A percentile compares a stretch with the other conserved stretches of the same genome.
Evolutionary conservation across 2,797 vertebrate species (phyloP).

Genomic region (Clarias platycephalus): DNA sequence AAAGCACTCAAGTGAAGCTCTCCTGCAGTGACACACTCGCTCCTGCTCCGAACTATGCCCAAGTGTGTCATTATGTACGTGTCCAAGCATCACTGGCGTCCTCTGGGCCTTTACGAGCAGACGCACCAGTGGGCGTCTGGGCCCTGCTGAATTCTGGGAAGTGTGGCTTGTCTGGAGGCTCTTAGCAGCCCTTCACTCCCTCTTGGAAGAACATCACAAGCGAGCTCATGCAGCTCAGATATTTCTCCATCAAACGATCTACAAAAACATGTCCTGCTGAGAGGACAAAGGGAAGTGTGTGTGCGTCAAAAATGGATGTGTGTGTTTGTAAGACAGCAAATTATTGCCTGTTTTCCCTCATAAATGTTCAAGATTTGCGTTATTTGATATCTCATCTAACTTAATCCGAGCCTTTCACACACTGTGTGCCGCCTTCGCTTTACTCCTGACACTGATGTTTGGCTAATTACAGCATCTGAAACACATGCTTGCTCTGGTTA

Average conservation of each 20-base stretch:
- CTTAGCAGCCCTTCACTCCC: conserved; percentile 70
- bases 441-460: background rate
- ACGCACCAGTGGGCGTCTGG: conserved; percentile 68
- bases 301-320: conserved; percentile 33
- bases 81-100: conserved; percentile 54
- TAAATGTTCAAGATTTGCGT: conserved; percentile 12
- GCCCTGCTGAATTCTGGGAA: conserved; percentile 75
- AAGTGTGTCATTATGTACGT: conserved; percentile 21
- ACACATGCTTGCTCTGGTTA: background rate
- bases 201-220: conserved; percentile 72
- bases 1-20: conserved; percentile 22
- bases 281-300: conserved; percentile 64
- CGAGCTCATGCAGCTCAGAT: conserved; percentile 75
- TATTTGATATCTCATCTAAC: background rate
- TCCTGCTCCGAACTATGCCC: conserved; percentile 13
- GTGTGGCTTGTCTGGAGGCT: conserved; percentile 75
- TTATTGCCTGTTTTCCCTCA: conserved; percentile 47
- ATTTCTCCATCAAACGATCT: conserved; percentile 77
- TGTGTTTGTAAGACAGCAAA: conserved; percentile 26
- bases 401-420: background rate
- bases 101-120: conserved; percentile 61
- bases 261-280: conserved; percentile 73
- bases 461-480: background rate
- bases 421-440: background rate
- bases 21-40: conserved; percentile 22